These are phyloP conservation scores for Sphaeramia orbicularis DNA, from an alignment of 2,797 vertebrate species.

Conservation along the genomic window DNA sequence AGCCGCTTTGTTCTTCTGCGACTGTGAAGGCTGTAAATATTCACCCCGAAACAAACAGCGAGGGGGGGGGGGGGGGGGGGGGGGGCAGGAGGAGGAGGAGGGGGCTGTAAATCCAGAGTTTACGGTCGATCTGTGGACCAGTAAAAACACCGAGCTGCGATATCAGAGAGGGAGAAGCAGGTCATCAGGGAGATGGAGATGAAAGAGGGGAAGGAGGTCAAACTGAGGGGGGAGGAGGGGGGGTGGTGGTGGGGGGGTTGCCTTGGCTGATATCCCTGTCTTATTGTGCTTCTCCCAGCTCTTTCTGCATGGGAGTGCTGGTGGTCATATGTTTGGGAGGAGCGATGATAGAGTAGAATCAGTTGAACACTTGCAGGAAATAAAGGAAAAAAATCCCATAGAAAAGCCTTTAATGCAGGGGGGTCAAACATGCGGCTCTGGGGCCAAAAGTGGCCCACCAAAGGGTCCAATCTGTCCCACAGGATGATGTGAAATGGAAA, in stretches of 20 bases:
- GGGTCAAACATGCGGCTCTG: no score
- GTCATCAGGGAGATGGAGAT: slow-evolving; percentile 37
- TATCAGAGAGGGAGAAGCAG: slow-evolving; percentile 23
- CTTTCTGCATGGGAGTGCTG: no score
- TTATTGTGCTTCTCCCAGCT: slow-evolving; percentile 10
- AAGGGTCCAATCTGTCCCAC: no score
- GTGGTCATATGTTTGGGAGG: no score
- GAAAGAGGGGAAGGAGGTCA: slow-evolving; percentile 49
- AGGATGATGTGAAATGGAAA: no score
- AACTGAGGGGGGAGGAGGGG: slow-evolving; percentile 29
- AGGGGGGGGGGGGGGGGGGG: slow-evolving; percentile 2
- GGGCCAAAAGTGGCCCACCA: no score
- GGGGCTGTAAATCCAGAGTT: slow-evolving; percentile 60
- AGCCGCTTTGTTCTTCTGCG: slow-evolving; percentile 23
- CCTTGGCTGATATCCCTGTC: slow-evolving; percentile 5
- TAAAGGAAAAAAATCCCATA: no score
- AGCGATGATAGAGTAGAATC: no score
- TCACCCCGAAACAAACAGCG: slow-evolving; percentile 42
- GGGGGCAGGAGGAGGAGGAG: no score
- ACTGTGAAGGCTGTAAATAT: slow-evolving; percentile 53
- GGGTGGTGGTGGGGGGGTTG: slow-evolving; percentile 26
- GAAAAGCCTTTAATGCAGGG: no score
- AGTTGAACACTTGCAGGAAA: no score
- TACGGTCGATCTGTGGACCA: slow-evolving; percentile 53
- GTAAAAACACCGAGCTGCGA: slow-evolving; percentile 40